Evolutionary conservation across 2,888 invertebrate species (phyloP), one percentile per base, ranked within the genome.

Genomic region (Caenorhabditis sulstoni): DNA sequence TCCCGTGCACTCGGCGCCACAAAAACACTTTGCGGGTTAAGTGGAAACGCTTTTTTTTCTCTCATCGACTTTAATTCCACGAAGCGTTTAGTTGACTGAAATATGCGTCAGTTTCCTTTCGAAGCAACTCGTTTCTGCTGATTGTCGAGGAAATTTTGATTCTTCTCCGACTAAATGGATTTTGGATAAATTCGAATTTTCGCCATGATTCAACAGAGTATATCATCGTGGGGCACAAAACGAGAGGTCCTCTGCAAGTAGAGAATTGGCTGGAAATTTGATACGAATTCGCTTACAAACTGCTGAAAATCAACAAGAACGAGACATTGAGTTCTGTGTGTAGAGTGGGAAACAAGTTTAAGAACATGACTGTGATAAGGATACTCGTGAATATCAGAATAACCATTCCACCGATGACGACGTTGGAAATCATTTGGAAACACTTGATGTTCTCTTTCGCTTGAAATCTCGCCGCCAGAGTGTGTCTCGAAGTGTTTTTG

Each of bases 361-460:
- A 39, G 23, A 50, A 64, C 11, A 52, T 29, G 29, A 29, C 7
- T 29, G 29, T 52, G 7, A 64, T 37, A n/a, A 52, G 29, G 14
- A 45, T 45, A 52, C 64, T 64, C n/a, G 41, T 8, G 35, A 50
- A 64, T 3, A 64, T 39, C 8, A 64, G 14, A 52, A 64, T 64
- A 50, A 64, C 64, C 9, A 64, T 64, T 18, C 64, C 64, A 20
- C 50, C 64, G 18, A 64, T 52, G 16, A 64, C 52, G n/a, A 68
- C 57, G 39, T 58, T 68, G 8, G 37, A 41, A 49, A 58, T 58
- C 57, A 49, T 67, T 20, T 44, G 44, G 49, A 55, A 55, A 16
- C 57, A 57, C 41, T 50, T 58, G 2, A 57, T 47, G 58, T 68
- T 68, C 12, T 68, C 67, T 41, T 58, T 55, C 2, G 67, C 67